Evolutionary conservation across 2,113 vertebrate species (phyloP), one percentile per base, ranked within the genome.

Genomic region (Nothocercus julius): DNA sequence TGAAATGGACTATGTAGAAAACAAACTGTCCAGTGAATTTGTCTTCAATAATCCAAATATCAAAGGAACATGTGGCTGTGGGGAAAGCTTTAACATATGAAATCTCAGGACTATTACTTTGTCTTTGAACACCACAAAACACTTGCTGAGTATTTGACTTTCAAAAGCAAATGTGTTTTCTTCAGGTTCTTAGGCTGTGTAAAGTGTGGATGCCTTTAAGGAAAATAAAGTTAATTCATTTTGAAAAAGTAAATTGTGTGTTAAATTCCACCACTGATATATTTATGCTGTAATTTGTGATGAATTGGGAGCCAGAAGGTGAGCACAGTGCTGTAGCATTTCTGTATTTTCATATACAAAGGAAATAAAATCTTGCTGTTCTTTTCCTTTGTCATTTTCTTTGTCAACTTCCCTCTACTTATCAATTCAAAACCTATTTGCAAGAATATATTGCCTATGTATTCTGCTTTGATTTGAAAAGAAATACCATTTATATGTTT

Each of bases 11-110:
- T 99, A 98, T 97, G 98, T 99, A 54, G 98, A 99, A 97, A 98
- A 99, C 58, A 99, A 99, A 92, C 97, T 99, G 70, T 98, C 99
- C 94, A 99, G 98, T 90, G 99, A 99, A 97, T 99, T 99, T 98
- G 98, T 99, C 88, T 99, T 99, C 97, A 99, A 99, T 97, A 99
- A 99, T 86, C 99, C 99, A 63, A 99, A 99, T 97, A 99, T 99
- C 96, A 99, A 99, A 97, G 99, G 99, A 96, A 99, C 98, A 0
- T 99, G 99, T 94, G 99, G 99, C 70, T 99, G 99, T 89, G n/a
- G 99, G 99, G 99, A 99, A 96, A 99, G 99, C 98, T 99, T 99
- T 97, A 99, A 98, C 87, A 98, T 99, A 25, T 99, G 97, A 99
- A 91, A 82, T 77, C 80, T 91, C 80, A 84, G 95, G 95, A 97